These are phyloP conservation scores for Delichon dasypus DNA, from an alignment of 2,797 vertebrate genomes.

Conservation along the genomic window DNA sequence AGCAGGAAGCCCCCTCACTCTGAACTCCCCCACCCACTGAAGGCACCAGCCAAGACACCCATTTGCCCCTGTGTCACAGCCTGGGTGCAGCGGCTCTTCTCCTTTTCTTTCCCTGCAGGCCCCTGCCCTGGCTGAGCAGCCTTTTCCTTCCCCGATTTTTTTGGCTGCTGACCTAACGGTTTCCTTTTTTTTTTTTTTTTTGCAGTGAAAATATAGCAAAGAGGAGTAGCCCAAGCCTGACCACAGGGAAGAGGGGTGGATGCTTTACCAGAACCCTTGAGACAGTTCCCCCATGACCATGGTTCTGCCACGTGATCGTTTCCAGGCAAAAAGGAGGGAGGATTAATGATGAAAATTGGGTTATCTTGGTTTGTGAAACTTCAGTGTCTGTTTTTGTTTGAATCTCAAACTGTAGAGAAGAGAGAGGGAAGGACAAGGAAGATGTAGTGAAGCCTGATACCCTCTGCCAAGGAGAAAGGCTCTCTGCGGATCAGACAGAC, in stretches of 20 bases:
- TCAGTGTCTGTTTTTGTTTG: neutral
- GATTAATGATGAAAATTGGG: neutral
- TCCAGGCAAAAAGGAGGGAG: neutral
- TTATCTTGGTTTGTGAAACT: neutral
- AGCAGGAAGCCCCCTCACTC: neutral
- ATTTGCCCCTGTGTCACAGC: neutral
- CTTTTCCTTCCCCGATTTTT: conserved; percentile 33
- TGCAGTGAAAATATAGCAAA: neutral
- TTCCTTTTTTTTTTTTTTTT: neutral
- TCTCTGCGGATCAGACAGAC: neutral
- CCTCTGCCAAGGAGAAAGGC: neutral
- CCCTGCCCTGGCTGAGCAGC: neutral
- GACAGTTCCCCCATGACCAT: neutral
- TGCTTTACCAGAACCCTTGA: neutral
- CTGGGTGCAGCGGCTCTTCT: neutral
- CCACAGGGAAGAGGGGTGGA: neutral
- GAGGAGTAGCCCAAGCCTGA: neutral
- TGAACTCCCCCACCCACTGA: neutral
- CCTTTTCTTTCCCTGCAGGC: conserved; percentile 2
- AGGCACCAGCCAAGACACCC: neutral
- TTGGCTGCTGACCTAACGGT: neutral
- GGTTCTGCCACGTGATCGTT: neutral
- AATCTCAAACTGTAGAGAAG: neutral
- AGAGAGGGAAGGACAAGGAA: neutral
- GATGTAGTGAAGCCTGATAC: neutral